A percentile compares a stretch with the other conserved stretches of the same genome.
These are phyloP conservation scores for Phanerotoma sp. DNA, from an alignment of 2,888 invertebrate genomes.

Conservation along the genomic window DNA sequence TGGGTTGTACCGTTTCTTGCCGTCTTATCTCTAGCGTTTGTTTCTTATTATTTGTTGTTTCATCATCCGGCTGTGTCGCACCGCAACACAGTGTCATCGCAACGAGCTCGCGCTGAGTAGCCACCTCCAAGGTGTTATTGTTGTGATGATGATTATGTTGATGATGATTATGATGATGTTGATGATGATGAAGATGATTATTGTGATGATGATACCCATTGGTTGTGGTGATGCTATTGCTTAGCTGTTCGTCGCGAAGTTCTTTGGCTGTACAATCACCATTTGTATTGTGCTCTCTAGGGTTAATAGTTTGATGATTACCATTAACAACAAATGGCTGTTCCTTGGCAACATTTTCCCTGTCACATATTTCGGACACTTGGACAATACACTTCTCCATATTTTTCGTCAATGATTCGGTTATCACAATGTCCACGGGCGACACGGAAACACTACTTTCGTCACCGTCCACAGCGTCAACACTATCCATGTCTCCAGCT, in stretches of 20 bases:
- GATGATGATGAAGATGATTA: no score
- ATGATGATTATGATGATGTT: no score
- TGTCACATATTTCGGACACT: slow-evolving; percentile 24
- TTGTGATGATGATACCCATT: slow-evolving; percentile 33
- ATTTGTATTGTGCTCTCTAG: slow-evolving; percentile 14
- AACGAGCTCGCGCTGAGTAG: slow-evolving; percentile 48
- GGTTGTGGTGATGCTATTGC: slow-evolving; percentile 30
- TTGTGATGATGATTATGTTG: no score
- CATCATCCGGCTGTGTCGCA: slow-evolving; percentile 42
- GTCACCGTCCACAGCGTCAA: slow-evolving; percentile 53
- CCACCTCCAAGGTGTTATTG: slow-evolving; percentile 37
- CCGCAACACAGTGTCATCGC: slow-evolving; percentile 55
- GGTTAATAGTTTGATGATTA: slow-evolving; percentile 10
- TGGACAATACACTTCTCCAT: slow-evolving; percentile 39
- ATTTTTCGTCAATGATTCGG: slow-evolving; percentile 1
- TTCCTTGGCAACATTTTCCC: slow-evolving; percentile 30
- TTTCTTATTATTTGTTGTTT: slow-evolving; percentile 39
- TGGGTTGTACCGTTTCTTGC: slow-evolving; percentile 52
- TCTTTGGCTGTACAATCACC: slow-evolving; percentile 38
- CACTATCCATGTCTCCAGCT: slow-evolving; percentile 51
- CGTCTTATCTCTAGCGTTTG: slow-evolving; percentile 54
- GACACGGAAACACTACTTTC: slow-evolving; percentile 51
- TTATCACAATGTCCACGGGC: slow-evolving; percentile 35
- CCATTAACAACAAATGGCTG: slow-evolving; percentile 6
- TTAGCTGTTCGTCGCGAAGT: slow-evolving; percentile 34